A percentile compares a stretch with the other conserved stretches of the same genome.
Conservation (phyloP, 2,888 invertebrate species). For the Idaea straminata region DNA sequence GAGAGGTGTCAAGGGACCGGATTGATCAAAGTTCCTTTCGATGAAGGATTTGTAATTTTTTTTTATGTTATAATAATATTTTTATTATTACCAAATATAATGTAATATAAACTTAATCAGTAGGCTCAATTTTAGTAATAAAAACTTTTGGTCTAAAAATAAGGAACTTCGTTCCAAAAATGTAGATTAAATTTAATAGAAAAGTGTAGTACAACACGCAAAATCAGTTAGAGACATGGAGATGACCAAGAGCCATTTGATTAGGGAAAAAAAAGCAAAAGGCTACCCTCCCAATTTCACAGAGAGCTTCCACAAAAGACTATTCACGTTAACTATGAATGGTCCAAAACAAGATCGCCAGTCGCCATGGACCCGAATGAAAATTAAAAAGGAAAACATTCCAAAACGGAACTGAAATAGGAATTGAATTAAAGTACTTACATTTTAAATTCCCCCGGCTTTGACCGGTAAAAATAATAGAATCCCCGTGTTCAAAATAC, state of each 20-base stretch:
- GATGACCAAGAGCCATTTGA: slow-evolving; percentile 57
- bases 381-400: slow-evolving; percentile 73
- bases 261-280: slow-evolving; percentile 67
- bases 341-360: slow-evolving; percentile 63
- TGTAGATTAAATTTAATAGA: background rate
- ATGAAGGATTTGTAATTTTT: too few relatives aligned
- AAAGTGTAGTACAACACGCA: slow-evolving; percentile 9
- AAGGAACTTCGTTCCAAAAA: too few relatives aligned
- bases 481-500: slow-evolving; percentile 61
- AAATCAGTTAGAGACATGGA: slow-evolving; percentile 40
- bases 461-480: slow-evolving; percentile 75
- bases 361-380: slow-evolving; percentile 59
- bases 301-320: slow-evolving; percentile 76
- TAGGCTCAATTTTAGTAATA: too few relatives aligned
- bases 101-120: too few relatives aligned
- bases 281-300: slow-evolving; percentile 70
- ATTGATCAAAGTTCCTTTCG: too few relatives aligned
- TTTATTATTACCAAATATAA: too few relatives aligned
- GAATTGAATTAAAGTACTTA: slow-evolving; percentile 75
- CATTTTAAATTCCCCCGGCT: slow-evolving; percentile 73
- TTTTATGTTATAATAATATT: too few relatives aligned
- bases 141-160: too few relatives aligned
- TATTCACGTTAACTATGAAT: slow-evolving; percentile 78
- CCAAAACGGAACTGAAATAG: slow-evolving; percentile 64
- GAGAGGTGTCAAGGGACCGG: too few relatives aligned